phyloP scores from a whole-genome alignment of 2,113 vertebrate genomes.

The Colistium nudipinnis region DNA sequence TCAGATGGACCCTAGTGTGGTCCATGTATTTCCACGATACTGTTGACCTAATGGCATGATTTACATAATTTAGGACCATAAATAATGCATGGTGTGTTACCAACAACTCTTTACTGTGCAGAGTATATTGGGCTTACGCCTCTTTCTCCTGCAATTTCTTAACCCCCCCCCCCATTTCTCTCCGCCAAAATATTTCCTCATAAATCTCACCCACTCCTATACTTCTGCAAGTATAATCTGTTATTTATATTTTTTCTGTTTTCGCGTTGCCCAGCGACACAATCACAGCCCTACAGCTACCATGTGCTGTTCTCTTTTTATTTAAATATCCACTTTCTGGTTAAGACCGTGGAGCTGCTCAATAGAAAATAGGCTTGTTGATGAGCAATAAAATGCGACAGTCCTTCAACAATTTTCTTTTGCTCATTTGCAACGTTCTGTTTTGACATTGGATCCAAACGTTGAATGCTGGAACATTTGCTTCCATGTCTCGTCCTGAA shows the following conservation, averaged over 20 bases:
- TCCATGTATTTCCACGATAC: constrained; percentile 37
- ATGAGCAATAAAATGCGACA: background rate
- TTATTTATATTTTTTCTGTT: constrained; percentile 32
- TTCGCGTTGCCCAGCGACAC: constrained; percentile 30
- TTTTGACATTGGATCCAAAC: background rate
- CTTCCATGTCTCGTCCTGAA: background rate
- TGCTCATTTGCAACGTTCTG: background rate
- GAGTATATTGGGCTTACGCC: constrained; percentile 13
- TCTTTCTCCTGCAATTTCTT: constrained; percentile 16
- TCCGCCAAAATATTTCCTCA: constrained; percentile 4
- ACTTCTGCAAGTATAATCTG: background rate
- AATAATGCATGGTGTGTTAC: constrained; percentile 5
- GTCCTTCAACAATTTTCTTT: background rate
- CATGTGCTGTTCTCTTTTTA: background rate
- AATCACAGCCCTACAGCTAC: background rate
- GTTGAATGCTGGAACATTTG: background rate
- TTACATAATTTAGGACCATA: constrained; percentile 23
- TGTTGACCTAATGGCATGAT: constrained; percentile 13
- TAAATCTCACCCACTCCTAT: constrained; percentile 21
- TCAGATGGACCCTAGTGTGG: constrained; percentile 2
- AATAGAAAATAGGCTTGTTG: background rate
- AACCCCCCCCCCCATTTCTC: constrained; percentile 1
- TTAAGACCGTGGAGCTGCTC: background rate
- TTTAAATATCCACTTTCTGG: background rate
- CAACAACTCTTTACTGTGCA: constrained; percentile 40